Evolutionary conservation across 2,888 invertebrate species (phyloP), one percentile per base, ranked within the genome.

Genomic region (Lutraria lutraria): DNA sequence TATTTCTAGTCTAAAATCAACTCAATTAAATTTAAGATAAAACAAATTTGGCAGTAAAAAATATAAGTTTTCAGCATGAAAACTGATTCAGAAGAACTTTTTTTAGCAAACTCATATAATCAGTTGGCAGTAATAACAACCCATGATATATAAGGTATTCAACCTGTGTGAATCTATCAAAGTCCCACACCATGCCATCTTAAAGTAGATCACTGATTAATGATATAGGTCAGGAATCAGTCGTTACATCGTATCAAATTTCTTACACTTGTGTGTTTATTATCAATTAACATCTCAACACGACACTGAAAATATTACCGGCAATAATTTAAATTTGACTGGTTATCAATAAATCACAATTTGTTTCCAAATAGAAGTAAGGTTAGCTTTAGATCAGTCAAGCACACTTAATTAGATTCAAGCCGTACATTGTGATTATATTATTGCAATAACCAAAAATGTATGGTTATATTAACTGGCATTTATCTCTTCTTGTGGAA

Each of bases 191-290:
- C 43, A 43, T 68, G 25, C 21, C n/a, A 68, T 68, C 63, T 68
- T 12, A 1, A 13, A 25, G 63, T 29, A 8, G n/a, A 54, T 81
- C n/a, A 81, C n/a, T 79, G 85, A 85, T 85, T 85, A 72, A 76
- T n/a, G 34, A 79, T 85, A 54, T 29, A 54, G 79, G 85, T 85
- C 79, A 79, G 54, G 76, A 76, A 54, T 16, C 79, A 79, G 43
- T 85, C 56, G 54, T 76, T 72, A 76, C 76, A 52, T 29, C 34
- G 56, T 85, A 85, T 85, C 85, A 53, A 54, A 85, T 85, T 79
- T 54, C 85, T 85, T 76, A 85, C 85, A 85, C 85, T 85, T 85
- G 85, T 85, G 56, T 85, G 54, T 79, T 85, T 72, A 84, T 53
- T 84, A 84, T 84, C 84, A 84, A 56, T 85, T 79, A 85, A 21